Evolutionary conservation across 2,113 vertebrate genomes (phyloP).

Genomic region (Scatophagus argus): DNA sequence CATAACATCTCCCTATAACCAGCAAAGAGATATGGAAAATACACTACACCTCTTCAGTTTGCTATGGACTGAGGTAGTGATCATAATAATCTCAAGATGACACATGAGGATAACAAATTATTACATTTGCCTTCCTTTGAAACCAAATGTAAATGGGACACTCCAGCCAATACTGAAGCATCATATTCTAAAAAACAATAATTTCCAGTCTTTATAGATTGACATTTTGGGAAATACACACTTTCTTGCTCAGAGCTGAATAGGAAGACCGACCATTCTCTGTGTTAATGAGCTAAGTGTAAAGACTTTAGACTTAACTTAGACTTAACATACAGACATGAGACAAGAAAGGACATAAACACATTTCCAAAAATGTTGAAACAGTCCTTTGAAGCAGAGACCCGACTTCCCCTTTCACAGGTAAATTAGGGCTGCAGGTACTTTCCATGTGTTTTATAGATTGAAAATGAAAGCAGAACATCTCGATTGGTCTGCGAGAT

Average conservation of each 20-base stretch:
- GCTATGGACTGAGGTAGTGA: conserved; percentile 2
- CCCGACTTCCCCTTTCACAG: background rate
- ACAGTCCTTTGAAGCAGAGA: background rate
- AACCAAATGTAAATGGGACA: background rate
- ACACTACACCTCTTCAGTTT: background rate
- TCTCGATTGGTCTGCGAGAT: background rate
- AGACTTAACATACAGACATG: background rate
- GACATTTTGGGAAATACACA: background rate
- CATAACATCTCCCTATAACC: background rate
- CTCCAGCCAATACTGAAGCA: background rate
- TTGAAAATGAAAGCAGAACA: background rate
- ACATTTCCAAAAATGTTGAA: background rate
- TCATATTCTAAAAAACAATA: background rate
- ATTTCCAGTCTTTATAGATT: background rate
- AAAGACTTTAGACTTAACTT: background rate
- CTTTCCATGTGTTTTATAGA: background rate
- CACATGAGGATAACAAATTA: no score
- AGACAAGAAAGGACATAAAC: background rate
- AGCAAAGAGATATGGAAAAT: background rate
- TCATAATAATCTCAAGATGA: no score
- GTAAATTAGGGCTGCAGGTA: background rate
- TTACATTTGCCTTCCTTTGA: background rate
- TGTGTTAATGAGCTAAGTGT: background rate
- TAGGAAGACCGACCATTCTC: no score
- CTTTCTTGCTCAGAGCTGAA: background rate